phyloP scores from a whole-genome alignment of 2,888 invertebrate species.

The Lacanobia wlatinum region DNA sequence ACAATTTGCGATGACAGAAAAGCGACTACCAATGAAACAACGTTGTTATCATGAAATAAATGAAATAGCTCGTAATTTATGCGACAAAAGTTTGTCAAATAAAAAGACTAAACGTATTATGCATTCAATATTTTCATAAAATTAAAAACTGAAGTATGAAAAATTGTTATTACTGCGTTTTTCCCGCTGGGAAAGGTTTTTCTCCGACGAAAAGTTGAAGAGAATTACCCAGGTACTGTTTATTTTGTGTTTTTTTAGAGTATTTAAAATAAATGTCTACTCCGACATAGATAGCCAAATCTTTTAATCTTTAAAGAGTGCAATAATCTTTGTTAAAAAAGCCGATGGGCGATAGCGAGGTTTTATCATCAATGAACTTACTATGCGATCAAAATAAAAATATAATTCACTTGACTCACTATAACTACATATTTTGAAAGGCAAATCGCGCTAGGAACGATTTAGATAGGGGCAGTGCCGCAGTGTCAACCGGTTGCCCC shows the following conservation, averaged over 20 bases:
- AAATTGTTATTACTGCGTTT: not conserved
- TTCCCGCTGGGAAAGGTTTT: too few species aligned
- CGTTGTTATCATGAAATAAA: not conserved
- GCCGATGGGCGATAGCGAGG: slow-evolving; percentile 24
- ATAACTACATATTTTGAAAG: too few species aligned
- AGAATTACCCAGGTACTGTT: not conserved
- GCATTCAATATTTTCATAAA: too few species aligned
- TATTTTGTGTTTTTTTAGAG: not conserved
- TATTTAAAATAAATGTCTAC: slow-evolving; percentile 19
- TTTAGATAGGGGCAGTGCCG: not conserved
- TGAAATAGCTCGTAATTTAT: not conserved
- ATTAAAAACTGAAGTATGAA: too few species aligned
- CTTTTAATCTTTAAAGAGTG: slow-evolving; percentile 33
- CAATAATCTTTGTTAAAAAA: slow-evolving; percentile 26
- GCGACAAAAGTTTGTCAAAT: not conserved
- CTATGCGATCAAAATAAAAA: slow-evolving; percentile 6
- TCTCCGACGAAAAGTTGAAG: too few species aligned
- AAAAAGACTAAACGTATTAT: not conserved
- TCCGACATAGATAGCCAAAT: slow-evolving; percentile 1
- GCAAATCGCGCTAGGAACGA: not conserved
- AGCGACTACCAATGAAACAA: not conserved
- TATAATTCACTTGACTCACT: slow-evolving; percentile 1
- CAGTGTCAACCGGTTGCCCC: not conserved
- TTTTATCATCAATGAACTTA: slow-evolving; percentile 6
- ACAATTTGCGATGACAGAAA: not conserved